A percentile compares a stretch with the other conserved stretches of the same genome.
These are phyloP conservation scores for Rhamphomyia laevipes DNA, from an alignment of 2,888 invertebrate species.

Conservation along the genomic window DNA sequence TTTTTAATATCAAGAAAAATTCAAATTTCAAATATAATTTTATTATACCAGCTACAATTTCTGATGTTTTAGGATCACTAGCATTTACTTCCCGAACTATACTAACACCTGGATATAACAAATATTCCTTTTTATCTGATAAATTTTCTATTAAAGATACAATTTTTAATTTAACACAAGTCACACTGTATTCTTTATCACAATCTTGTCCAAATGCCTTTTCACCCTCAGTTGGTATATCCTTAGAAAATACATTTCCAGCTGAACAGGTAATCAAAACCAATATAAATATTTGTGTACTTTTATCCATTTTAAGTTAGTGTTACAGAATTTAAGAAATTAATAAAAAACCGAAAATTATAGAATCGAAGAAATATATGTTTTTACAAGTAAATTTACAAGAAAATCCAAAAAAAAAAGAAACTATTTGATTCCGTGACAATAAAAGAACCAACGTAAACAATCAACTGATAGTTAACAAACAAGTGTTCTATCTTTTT, in stretches of 20 bases:
- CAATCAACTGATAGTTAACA: not conserved
- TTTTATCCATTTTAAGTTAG: no score
- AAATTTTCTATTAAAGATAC: slow-evolving; percentile 64
- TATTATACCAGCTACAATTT: slow-evolving; percentile 49
- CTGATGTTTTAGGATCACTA: slow-evolving; percentile 46
- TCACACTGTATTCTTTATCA: slow-evolving; percentile 49
- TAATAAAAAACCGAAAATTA: no score
- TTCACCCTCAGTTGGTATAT: no score
- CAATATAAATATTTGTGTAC: no score
- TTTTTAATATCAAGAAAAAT: no score
- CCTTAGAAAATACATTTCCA: no score
- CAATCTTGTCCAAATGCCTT: slow-evolving; percentile 28
- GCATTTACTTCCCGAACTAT: slow-evolving; percentile 55
- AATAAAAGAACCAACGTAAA: not conserved
- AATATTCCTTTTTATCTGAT: slow-evolving; percentile 52
- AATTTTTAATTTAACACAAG: slow-evolving; percentile 68
- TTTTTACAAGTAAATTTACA: no score
- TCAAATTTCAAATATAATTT: not conserved
- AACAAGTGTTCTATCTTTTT: not conserved
- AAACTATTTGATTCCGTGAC: not conserved
- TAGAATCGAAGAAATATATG: not conserved
- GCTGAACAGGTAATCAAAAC: no score
- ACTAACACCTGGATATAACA: slow-evolving; percentile 60
- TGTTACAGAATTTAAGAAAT: no score
- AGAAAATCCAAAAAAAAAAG: not conserved